phyloP scores from a whole-genome alignment of 2,113 vertebrate species.

The Camelus dromedarius region DNA sequence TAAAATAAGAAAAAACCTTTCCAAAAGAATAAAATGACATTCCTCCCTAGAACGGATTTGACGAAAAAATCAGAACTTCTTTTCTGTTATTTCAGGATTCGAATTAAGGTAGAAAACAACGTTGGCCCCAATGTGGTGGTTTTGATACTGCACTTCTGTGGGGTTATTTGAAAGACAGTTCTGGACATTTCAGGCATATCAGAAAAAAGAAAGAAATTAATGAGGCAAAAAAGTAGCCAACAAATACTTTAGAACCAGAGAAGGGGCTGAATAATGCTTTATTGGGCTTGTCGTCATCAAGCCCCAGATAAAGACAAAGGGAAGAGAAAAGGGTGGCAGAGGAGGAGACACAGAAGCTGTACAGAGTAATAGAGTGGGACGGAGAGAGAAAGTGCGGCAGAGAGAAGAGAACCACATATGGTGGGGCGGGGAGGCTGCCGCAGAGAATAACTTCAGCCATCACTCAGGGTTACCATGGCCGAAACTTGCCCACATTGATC shows the following conservation, averaged over 20 bases:
- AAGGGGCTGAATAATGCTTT: background rate
- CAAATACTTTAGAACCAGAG: background rate
- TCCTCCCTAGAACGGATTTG: background rate
- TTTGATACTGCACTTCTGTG: background rate
- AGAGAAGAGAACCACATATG: background rate
- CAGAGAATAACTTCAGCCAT: background rate
- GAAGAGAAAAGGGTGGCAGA: background rate
- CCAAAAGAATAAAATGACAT: background rate
- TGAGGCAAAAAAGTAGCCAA: background rate
- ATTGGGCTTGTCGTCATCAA: background rate
- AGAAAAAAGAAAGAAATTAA: background rate
- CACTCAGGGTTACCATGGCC: background rate
- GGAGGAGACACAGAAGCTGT: background rate
- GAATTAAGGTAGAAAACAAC: constrained; percentile 20
- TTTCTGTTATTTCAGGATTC: constrained; percentile 19
- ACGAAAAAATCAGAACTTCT: background rate
- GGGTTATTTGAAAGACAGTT: constrained; percentile 46
- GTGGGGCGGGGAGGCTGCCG: background rate
- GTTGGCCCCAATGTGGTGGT: background rate
- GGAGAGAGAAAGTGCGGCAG: background rate
- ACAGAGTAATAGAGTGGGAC: background rate
- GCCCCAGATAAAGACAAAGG: background rate
- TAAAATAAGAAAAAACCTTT: background rate
- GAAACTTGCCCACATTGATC: constrained; percentile 15
- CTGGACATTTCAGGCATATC: background rate